phyloP scores from a whole-genome alignment of 2,113 vertebrate species.

The Pitta sordida region DNA sequence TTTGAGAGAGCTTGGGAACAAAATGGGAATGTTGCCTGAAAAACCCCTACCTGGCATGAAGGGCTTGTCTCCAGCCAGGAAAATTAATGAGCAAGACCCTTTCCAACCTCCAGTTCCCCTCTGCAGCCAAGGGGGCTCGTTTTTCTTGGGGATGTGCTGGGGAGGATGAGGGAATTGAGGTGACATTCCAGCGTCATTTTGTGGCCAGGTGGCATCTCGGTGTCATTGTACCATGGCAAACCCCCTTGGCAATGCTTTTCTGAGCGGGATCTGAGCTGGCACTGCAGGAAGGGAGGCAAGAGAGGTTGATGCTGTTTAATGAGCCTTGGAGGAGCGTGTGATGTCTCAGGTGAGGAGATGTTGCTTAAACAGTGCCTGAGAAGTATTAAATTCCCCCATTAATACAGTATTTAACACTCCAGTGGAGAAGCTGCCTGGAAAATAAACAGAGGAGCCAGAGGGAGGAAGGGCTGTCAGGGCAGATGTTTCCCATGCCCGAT shows the following conservation, averaged over 20 bases:
- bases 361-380: neutral
- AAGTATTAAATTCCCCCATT: neutral
- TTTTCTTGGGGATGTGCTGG: neutral
- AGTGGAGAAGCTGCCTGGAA: neutral
- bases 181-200: rapidly evolving
- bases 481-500: neutral
- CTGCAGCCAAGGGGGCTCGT: rapidly evolving
- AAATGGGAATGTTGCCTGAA: neutral
- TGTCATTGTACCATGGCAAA: neutral
- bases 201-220: neutral
- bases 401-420: neutral
- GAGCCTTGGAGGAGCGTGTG: neutral
- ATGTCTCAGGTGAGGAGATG: neutral
- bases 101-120: neutral
- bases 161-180: neutral
- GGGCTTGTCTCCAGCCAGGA: neutral
- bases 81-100: neutral
- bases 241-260: neutral
- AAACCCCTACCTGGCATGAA: neutral
- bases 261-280: rapidly evolving
- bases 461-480: neutral
- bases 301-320: neutral
- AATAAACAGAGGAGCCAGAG: neutral
- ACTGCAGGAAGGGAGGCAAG: neutral
- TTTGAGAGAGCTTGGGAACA: neutral